Percentiles rank a stretch among this genome's conserved stretches.
phyloP scores from a whole-genome alignment of 2,797 vertebrate species.

The Betta splendens region DNA sequence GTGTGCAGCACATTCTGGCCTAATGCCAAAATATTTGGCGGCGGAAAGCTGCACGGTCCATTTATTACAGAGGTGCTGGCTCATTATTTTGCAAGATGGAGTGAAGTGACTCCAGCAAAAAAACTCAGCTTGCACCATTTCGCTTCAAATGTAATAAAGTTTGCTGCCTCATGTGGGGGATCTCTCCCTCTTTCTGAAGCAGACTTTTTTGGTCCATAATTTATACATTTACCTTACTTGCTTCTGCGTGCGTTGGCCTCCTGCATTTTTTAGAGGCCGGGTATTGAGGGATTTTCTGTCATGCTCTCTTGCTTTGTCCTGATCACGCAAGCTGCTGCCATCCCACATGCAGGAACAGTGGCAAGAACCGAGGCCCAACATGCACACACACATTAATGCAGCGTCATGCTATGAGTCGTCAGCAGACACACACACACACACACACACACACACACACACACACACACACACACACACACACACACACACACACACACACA shows the following conservation, averaged over 20 bases:
- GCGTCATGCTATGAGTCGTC: too few relatives aligned
- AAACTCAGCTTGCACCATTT: constrained; percentile 50
- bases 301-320: constrained; percentile 84
- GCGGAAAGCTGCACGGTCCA: constrained; percentile 34
- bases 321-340: constrained; percentile 87
- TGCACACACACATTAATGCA: too few relatives aligned
- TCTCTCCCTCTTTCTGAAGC: constrained; percentile 79
- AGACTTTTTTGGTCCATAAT: constrained; percentile 81
- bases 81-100: constrained; percentile 51
- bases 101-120: constrained; percentile 32
- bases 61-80: constrained; percentile 62
- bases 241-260: constrained; percentile 86
- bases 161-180: constrained; percentile 80
- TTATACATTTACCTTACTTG: constrained; percentile 83
- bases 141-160: constrained; percentile 76
- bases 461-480: constrained; percentile 8
- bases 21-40: constrained; percentile 38
- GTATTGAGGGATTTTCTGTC: constrained; percentile 91
- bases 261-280: constrained; percentile 92
- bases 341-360: constrained; percentile 75
- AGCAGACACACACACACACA: constrained; percentile 33
- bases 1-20: constrained; percentile 16
- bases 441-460: constrained; percentile 14
- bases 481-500: neutral
- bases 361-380: constrained; percentile 47